Conservation (phyloP, 2,888 invertebrate genomes). For the Rhingia rostrata region DNA sequence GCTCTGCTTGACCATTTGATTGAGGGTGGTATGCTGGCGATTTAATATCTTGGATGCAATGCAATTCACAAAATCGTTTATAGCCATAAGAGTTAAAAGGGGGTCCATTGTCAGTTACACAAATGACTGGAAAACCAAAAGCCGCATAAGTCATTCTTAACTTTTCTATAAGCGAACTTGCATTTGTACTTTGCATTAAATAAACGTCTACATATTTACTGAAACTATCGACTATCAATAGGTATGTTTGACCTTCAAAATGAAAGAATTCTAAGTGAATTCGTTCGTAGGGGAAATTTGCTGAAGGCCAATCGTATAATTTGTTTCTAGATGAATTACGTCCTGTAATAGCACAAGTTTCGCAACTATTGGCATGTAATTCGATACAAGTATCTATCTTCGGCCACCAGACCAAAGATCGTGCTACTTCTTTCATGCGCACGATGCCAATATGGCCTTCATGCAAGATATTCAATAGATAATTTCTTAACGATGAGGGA, state of each 20-base stretch:
- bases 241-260: slow-evolving; percentile 13
- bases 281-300: slow-evolving; percentile 15
- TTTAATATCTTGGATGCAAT: slow-evolving; percentile 38
- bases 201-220: slow-evolving; percentile 21
- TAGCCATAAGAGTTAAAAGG: slow-evolving; percentile 21
- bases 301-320: slow-evolving; percentile 4
- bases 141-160: slow-evolving; percentile 14
- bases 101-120: slow-evolving; percentile 24
- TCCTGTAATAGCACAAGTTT: too few species aligned
- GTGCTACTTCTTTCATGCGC: too few species aligned
- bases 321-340: neutral
- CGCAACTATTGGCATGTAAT: too few species aligned
- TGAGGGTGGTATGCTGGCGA: slow-evolving; percentile 29
- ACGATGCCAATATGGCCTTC: too few species aligned
- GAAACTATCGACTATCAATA: slow-evolving; percentile 25
- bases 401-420: too few species aligned
- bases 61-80: slow-evolving; percentile 38
- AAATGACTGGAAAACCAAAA: slow-evolving; percentile 16
- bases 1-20: too few species aligned
- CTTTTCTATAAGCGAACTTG: slow-evolving; percentile 23
- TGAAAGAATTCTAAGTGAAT: slow-evolving; percentile 30
- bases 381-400: too few species aligned
- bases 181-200: slow-evolving; percentile 26
- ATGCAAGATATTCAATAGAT: too few species aligned
- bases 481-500: too few species aligned